Conservation (phyloP, 2,888 invertebrate species). For the Scaptomyza caliginosa region DNA sequence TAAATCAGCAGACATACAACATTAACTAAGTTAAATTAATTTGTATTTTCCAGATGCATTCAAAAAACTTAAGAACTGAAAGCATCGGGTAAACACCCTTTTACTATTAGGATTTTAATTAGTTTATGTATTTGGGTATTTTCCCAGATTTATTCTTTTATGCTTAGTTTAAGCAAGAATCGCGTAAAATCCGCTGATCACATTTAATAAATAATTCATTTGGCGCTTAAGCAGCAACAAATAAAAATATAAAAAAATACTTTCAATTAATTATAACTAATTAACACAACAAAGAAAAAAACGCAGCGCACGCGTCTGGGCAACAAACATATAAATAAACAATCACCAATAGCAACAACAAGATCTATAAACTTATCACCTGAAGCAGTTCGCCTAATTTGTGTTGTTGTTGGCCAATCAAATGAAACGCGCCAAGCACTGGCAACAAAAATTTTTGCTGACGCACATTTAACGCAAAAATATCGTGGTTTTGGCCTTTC, state of each 20-base stretch:
- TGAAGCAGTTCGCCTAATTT: conserved; percentile 31
- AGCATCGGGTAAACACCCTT: background rate
- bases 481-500: conserved; percentile 28
- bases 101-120: too few species aligned
- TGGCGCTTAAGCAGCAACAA: conserved; percentile 21
- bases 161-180: conserved; percentile 10
- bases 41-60: background rate
- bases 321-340: conserved; percentile 43
- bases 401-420: conserved; percentile 44
- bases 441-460: conserved; percentile 52
- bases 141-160: background rate
- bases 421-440: conserved; percentile 30
- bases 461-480: conserved; percentile 56
- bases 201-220: conserved; percentile 51
- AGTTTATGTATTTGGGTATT: background rate
- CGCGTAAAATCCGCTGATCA: conserved; percentile 15
- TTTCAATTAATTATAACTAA: conserved; percentile 69
- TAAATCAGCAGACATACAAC: background rate
- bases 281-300: conserved; percentile 60
- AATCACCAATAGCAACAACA: conserved; percentile 32
- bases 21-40: background rate
- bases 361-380: conserved; percentile 45
- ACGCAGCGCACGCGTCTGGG: conserved; percentile 52
- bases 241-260: conserved; percentile 23
- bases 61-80: background rate